These are phyloP conservation scores for Morus bassanus DNA, from an alignment of 2,797 vertebrate genomes.

Conservation along the genomic window DNA sequence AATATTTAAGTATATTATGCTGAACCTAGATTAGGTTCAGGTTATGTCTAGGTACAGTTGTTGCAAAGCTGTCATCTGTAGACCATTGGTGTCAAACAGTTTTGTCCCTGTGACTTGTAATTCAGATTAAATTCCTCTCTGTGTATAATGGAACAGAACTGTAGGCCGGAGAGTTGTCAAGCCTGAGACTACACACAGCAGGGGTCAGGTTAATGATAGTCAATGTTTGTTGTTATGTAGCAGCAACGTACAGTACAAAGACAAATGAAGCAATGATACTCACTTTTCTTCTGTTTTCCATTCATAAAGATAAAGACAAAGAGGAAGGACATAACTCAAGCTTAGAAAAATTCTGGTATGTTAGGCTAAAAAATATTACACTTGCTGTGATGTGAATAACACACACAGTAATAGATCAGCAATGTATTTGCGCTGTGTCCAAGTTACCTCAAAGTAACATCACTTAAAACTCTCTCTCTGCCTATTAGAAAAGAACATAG, in stretches of 20 bases:
- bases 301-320: background rate
- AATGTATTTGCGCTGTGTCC: background rate
- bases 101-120: background rate
- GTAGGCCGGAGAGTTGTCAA: background rate
- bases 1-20: background rate
- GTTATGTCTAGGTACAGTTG: background rate
- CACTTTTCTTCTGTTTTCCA: background rate
- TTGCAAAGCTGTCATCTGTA: background rate
- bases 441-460: background rate
- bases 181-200: background rate
- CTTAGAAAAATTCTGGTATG: background rate
- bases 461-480: background rate
- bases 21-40: background rate
- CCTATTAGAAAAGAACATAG: background rate
- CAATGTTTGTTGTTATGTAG: background rate
- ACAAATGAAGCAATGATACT: background rate
- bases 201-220: background rate
- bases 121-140: background rate
- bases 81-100: background rate
- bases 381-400: background rate
- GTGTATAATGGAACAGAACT: background rate
- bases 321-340: background rate
- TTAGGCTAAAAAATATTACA: background rate
- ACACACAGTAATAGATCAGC: too few relatives aligned
- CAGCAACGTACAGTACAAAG: background rate